Percentiles rank a stretch among this genome's conserved stretches.
Evolutionary conservation across 2,797 vertebrate genomes (phyloP).

Genomic region (Rhinichthys osculus): DNA sequence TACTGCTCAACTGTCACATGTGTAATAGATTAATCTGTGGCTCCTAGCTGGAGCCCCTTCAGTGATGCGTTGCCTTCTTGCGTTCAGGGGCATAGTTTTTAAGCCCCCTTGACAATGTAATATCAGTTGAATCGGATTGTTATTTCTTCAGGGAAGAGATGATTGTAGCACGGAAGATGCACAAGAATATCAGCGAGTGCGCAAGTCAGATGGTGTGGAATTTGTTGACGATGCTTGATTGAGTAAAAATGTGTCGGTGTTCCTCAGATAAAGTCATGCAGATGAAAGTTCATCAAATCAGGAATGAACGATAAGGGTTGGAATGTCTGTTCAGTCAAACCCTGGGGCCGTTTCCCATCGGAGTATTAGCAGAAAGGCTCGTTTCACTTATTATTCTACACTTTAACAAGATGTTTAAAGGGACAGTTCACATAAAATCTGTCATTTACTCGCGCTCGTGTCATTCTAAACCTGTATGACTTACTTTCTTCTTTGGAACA

Average conservation of each 20-base stretch:
- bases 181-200: constrained; percentile 21
- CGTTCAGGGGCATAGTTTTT: constrained; percentile 33
- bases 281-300: constrained; percentile 66
- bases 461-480: not conserved
- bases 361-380: not conserved
- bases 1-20: constrained; percentile 3
- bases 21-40: constrained; percentile 10
- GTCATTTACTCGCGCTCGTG: not conserved
- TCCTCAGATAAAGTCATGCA: constrained; percentile 59
- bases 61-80: constrained; percentile 16
- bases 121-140: constrained; percentile 35
- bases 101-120: constrained; percentile 15
- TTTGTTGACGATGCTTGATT: constrained; percentile 58
- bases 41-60: not conserved
- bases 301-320: constrained; percentile 54
- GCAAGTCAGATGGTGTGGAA: constrained; percentile 52
- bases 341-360: constrained; percentile 7
- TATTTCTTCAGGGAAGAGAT: constrained; percentile 17
- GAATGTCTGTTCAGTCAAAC: constrained; percentile 54
- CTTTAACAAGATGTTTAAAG: not conserved
- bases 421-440: not conserved
- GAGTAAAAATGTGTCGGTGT: constrained; percentile 59
- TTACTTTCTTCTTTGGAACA: not conserved
- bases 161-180: not conserved
- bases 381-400: constrained; percentile 4